Evolutionary conservation across 2,888 invertebrate genomes (phyloP), one percentile per base, ranked within the genome.

Genomic region (Caenorhabditis sp.): DNA sequence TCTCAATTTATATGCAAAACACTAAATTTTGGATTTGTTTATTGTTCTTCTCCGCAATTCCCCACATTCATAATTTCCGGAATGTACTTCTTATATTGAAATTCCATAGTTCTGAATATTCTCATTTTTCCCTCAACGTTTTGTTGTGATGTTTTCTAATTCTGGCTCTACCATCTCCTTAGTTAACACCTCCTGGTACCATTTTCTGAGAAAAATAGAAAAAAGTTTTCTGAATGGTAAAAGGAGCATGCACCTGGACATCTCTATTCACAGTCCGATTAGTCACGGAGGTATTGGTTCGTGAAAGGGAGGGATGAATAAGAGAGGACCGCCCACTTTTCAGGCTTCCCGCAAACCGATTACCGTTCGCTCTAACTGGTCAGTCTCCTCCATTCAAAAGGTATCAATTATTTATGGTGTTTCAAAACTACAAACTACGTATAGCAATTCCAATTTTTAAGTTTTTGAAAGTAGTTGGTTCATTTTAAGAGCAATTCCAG

Each of bases 1-100:
- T n/a, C n/a, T 64, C 70, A 70, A 79, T 79, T 79, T 79, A 79
- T 79, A 79, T 79, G 79, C 79, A 79, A 79, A 79, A 79, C 77
- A 77, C 77, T 77, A 61, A 77, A 77, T 41, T 75, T 14, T 44
- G 38, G 26, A 59, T 76, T 56, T 76, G 68, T 76, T 76, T 76
- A 76, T 76, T 66, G 58, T 75, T 24, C 44, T 31, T 22, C 12
- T n/a, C 38, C 47, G 49, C 44, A 31, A 51, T 54, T n/a, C 22
- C n/a, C 7, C 26, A 4, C 16, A n/a, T 12, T 44, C 16, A 26
- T 26, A 74, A 76, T 59, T 76, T 76, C 68, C 68, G 68, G 76
- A 59, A 61, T n/a, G 22, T 54, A 16, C 28, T 51, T 59, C 22
- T 38, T 24, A 38, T 49, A 35, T 26, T 38, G 1, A 1, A 26